Conservation (phyloP, 2,113 vertebrate genomes). For the Ageneiosus marmoratus region DNA sequence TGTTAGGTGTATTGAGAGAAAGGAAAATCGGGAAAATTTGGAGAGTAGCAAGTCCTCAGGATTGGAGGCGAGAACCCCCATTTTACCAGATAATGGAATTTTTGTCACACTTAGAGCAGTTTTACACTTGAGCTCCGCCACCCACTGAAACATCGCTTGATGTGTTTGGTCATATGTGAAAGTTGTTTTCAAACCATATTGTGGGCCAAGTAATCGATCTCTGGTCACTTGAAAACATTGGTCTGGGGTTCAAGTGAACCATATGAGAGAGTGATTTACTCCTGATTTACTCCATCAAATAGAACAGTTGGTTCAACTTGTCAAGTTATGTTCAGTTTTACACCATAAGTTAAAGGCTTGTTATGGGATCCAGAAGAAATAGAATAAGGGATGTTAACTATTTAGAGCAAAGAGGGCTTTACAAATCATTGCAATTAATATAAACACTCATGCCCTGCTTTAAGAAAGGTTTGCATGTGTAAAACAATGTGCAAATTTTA, state of each 20-base stretch:
- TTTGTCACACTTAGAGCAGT: background rate
- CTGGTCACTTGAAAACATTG: background rate
- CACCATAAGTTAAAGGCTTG: background rate
- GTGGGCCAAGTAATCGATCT: background rate
- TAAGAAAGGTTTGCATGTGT: background rate
- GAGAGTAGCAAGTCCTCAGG: background rate
- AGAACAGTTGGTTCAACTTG: background rate
- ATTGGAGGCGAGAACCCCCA: background rate
- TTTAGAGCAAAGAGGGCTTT: background rate
- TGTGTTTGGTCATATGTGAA: conserved; percentile 17
- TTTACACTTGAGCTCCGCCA: background rate
- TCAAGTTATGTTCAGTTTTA: background rate
- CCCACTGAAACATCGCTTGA: background rate
- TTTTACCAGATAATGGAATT: conserved; percentile 10
- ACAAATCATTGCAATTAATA: background rate
- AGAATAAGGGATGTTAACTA: background rate
- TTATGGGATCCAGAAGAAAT: background rate
- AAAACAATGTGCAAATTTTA: background rate
- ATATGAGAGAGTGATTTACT: background rate
- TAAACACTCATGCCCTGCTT: background rate
- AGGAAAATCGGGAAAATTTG: background rate
- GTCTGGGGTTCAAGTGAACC: conserved; percentile 6
- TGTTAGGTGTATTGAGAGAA: background rate
- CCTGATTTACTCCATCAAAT: background rate
- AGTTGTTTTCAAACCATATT: conserved; percentile 2